Evolutionary conservation across 2,113 vertebrate species (phyloP), one percentile per base, ranked within the genome.

Genomic region (Tenrec ecaudatus): DNA sequence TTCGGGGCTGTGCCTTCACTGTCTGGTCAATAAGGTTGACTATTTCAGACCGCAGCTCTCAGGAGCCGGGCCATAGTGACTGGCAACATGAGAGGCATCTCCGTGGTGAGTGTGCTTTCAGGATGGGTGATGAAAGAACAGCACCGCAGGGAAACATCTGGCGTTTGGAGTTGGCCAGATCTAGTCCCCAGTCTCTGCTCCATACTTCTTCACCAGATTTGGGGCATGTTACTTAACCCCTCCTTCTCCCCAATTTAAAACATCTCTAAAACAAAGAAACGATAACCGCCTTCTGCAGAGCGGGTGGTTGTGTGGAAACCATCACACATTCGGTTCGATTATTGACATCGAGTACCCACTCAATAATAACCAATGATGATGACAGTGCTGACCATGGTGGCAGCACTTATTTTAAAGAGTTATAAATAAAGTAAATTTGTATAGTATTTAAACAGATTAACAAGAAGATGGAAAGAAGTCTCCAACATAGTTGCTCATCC

Each of bases 51-150:
- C 5, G 22, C 88, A 94, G 43, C 40, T 40, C 40, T 86, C 78
- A 29, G 17, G 47, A 36, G 79, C 53, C 75, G 71, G 79, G n/a
- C 33, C 77, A 78, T 93, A 86, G 47, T 82, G 66, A 93, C 79
- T 83, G 79, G 38, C 66, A n/a, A 33, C 82, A 82, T 85, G 69
- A 87, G 0, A 88, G 69, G 91, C 11, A 82, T 25, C 31, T 95
- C 85, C 93, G 92, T 60, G 82, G 92, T 53, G 58, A 73, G 82
- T 75, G 36, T 73, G 64, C 85, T 95, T 94, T 86, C 82, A 94
- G 91, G 40, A 10, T 77, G 88, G 19, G 71, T 27, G 31, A 82
- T 29, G 25, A 29, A 66, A 66, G 64, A 66, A 29, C 64, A 66
- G 23, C 23, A 66, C 25, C 25, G 47, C 27, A 92, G 62, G 17